Conservation (phyloP, 2,888 invertebrate genomes). For the Lasius fuliginosus region DNA sequence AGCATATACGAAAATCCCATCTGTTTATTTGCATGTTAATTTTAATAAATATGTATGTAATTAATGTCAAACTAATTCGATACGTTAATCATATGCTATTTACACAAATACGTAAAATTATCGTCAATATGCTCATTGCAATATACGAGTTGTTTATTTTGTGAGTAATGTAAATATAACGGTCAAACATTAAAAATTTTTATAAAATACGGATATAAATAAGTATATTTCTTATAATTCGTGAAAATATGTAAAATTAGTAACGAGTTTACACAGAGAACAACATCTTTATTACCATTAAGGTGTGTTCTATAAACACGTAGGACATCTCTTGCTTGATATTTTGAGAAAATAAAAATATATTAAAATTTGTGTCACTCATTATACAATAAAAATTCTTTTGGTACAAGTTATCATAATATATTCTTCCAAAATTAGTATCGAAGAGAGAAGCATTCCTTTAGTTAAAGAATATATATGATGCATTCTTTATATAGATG, state of each 20-base stretch:
- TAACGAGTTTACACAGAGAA: conserved; percentile 58
- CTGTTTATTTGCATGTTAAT: background rate
- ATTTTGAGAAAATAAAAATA: conserved; percentile 68
- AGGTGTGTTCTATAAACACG: conserved; percentile 64
- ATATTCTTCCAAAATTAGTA: conserved; percentile 50
- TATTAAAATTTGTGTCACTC: conserved; percentile 63
- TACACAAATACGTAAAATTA: conserved; percentile 8
- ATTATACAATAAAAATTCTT: conserved; percentile 57
- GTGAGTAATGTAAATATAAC: background rate
- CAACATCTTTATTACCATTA: conserved; percentile 74
- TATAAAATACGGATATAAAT: background rate
- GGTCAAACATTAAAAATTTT: background rate
- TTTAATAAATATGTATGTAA: background rate
- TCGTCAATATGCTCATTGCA: background rate
- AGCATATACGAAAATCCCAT: background rate
- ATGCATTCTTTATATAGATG: conserved; percentile 40
- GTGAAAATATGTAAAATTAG: conserved; percentile 22
- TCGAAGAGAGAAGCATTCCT: conserved; percentile 33
- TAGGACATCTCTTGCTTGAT: conserved; percentile 54
- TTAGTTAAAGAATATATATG: conserved; percentile 43
- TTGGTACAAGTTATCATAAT: conserved; percentile 71
- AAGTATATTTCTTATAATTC: background rate
- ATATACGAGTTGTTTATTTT: background rate
- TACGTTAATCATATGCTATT: background rate
- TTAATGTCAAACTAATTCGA: conserved; percentile 14